Percentiles rank a stretch among this genome's conserved stretches.
phyloP scores from a whole-genome alignment of 2,888 invertebrate species.

The Rhabditophanes sp. region DNA sequence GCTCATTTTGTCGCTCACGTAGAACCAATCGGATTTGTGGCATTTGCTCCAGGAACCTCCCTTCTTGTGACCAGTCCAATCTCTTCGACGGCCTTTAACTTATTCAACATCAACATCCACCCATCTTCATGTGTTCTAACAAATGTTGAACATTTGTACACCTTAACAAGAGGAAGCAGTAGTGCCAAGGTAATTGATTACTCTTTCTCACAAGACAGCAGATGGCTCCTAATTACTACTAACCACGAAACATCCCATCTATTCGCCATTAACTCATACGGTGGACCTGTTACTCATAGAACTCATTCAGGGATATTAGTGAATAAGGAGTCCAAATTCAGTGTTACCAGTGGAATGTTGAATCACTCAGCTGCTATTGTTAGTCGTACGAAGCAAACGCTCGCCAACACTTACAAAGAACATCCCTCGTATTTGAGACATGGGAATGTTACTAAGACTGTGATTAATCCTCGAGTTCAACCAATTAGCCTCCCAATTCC shows the following conservation, averaged over 20 bases:
- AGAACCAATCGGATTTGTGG: slow-evolving; percentile 12
- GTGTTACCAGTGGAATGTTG: slow-evolving; percentile 64
- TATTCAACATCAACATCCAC: slow-evolving; percentile 83
- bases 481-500: slow-evolving; percentile 73
- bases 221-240: slow-evolving; percentile 91
- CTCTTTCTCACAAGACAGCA: slow-evolving; percentile 70
- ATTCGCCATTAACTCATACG: slow-evolving; percentile 82
- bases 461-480: slow-evolving; percentile 66
- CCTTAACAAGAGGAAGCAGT: slow-evolving; percentile 81
- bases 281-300: slow-evolving; percentile 64
- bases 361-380: slow-evolving; percentile 11
- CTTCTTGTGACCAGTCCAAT: slow-evolving; percentile 47
- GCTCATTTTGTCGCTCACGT: slow-evolving; percentile 37
- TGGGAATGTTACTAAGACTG: slow-evolving; percentile 12
- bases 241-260: slow-evolving; percentile 84
- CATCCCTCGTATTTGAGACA: slow-evolving; percentile 3
- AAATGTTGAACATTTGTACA: slow-evolving; percentile 67
- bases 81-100: slow-evolving; percentile 58
- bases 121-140: slow-evolving; percentile 66
- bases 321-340: slow-evolving; percentile 62
- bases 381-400: slow-evolving; percentile 10
- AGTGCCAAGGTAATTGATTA: slow-evolving; percentile 82
- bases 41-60: slow-evolving; percentile 26
- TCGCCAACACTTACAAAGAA: slow-evolving; percentile 7
- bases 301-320: slow-evolving; percentile 90